These are phyloP conservation scores for Gavialis gangeticus DNA, from an alignment of 2,113 vertebrate genomes.

Conservation along the genomic window DNA sequence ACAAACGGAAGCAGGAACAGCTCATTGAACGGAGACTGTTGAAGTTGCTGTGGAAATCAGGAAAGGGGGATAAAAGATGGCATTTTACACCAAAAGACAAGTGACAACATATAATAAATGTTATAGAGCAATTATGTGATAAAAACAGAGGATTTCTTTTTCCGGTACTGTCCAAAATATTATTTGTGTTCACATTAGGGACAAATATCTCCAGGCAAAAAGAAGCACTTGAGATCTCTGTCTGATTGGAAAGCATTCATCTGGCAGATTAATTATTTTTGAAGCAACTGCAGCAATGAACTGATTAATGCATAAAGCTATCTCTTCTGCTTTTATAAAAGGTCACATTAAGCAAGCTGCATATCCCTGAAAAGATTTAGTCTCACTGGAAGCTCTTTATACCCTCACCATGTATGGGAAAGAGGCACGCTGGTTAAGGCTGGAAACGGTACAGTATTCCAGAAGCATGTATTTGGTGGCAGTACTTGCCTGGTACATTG, in stretches of 20 bases:
- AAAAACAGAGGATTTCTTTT: neutral
- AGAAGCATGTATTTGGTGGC: slow-evolving; percentile 41
- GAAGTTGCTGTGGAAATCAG: neutral
- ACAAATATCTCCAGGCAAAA: neutral
- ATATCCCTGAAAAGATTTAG: slow-evolving; percentile 55
- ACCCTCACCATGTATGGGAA: slow-evolving; percentile 50
- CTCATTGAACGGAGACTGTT: neutral
- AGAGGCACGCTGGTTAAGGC: slow-evolving; percentile 18
- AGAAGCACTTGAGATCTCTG: slow-evolving; percentile 1
- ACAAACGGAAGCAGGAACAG: neutral
- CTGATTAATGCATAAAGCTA: slow-evolving; percentile 48
- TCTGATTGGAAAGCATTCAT: slow-evolving; percentile 31
- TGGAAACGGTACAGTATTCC: slow-evolving; percentile 20
- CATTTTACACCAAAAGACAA: slow-evolving; percentile 15
- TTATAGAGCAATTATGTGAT: neutral
- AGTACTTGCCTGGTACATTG: slow-evolving; percentile 32
- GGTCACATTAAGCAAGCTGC: slow-evolving; percentile 63
- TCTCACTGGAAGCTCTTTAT: slow-evolving; percentile 55
- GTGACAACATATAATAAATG: neutral
- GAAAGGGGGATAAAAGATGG: neutral
- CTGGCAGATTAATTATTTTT: slow-evolving; percentile 67
- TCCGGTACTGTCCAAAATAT: neutral
- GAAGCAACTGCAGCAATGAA: slow-evolving; percentile 44
- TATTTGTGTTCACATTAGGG: neutral
- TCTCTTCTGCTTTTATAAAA: slow-evolving; percentile 26